Evolutionary conservation across 30 jellyfish, hydroid and myxozoan species (phyloP).

Genomic region (Nemopilema nomurai): DNA sequence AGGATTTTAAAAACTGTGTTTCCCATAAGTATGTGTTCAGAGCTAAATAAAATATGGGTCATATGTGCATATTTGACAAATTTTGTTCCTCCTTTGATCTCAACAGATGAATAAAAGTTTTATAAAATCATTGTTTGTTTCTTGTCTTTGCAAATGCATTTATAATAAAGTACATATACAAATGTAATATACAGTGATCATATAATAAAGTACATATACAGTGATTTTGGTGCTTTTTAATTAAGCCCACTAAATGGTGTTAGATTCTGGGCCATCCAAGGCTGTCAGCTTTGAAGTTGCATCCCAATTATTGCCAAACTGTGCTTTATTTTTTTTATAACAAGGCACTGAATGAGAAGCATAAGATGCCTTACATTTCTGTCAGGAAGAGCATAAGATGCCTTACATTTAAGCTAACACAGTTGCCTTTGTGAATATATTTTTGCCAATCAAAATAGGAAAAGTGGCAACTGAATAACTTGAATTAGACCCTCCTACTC

Average conservation of each 20-base stretch:
- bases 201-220: no score
- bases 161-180: neutral
- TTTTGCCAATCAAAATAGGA: neutral
- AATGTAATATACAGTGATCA: neutral
- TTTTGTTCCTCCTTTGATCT: slow-evolving; percentile 37
- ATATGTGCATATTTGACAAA: slow-evolving; percentile 50
- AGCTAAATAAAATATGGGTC: slow-evolving; percentile 39
- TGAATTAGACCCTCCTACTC: neutral
- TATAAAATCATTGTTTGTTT: neutral
- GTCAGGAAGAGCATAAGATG: neutral
- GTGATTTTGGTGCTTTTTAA: neutral
- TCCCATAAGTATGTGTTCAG: slow-evolving; percentile 56
- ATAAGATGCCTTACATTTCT: no score
- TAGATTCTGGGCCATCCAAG: neutral
- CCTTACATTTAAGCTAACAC: neutral
- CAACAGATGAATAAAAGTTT: neutral
- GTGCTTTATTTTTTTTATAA: neutral
- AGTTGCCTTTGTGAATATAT: neutral
- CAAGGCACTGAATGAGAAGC: no score
- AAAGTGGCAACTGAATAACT: neutral
- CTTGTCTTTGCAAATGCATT: neutral
- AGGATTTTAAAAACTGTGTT: slow-evolving; percentile 10
- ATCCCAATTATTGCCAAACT: neutral
- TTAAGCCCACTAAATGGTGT: neutral
- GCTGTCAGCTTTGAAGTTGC: neutral